Percentiles rank a stretch among this genome's conserved stretches.
These are phyloP conservation scores for Agrypnus murinus DNA, from an alignment of 2,888 invertebrate genomes.

Conservation along the genomic window DNA sequence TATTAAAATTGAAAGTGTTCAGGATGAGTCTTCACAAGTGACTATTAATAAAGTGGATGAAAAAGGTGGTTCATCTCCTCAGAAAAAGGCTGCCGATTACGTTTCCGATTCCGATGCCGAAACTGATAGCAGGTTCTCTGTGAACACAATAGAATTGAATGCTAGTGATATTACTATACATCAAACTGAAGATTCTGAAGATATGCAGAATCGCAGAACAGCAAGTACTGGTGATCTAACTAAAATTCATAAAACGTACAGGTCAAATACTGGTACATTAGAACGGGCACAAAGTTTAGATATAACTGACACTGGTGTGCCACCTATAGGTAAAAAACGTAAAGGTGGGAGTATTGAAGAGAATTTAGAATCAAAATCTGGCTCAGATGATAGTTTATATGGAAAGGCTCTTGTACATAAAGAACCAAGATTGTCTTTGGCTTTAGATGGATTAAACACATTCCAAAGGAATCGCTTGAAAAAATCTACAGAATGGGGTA, in stretches of 20 bases:
- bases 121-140: constrained; percentile 69
- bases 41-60: not conserved
- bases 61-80: too few relatives aligned
- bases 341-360: constrained; percentile 74
- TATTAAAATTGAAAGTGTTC: not conserved
- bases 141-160: constrained; percentile 83
- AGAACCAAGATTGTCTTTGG: constrained; percentile 76
- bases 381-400: constrained; percentile 67
- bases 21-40: not conserved
- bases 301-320: constrained; percentile 75
- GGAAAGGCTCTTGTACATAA: constrained; percentile 73
- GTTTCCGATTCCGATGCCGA: constrained; percentile 74
- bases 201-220: constrained; percentile 81
- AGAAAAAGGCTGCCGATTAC: constrained; percentile 59
- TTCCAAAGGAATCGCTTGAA: constrained; percentile 81
- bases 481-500: constrained; percentile 85
- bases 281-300: constrained; percentile 89
- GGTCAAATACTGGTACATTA: constrained; percentile 73
- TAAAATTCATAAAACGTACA: constrained; percentile 75
- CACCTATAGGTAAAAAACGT: constrained; percentile 74
- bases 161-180: constrained; percentile 85
- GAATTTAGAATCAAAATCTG: constrained; percentile 66
- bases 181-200: constrained; percentile 77
- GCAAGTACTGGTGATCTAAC: constrained; percentile 87
- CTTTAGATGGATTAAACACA: constrained; percentile 79